Percentiles rank a stretch among this genome's conserved stretches.
Evolutionary conservation across 2,888 invertebrate species (phyloP).

Genomic region (Galerucella calmariensis): DNA sequence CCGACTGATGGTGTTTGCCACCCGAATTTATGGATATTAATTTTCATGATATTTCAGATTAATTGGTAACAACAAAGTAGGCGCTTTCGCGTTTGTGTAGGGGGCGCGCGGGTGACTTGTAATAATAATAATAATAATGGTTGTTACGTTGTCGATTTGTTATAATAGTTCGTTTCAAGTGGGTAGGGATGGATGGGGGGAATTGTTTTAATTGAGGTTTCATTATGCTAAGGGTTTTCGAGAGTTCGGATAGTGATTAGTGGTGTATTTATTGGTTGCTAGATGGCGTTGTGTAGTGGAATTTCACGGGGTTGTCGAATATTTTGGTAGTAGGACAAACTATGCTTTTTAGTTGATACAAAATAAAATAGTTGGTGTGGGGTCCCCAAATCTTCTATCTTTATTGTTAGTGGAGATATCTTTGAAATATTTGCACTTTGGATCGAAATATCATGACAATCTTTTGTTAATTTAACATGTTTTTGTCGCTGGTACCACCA

Average conservation of each 20-base stretch:
- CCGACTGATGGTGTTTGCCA: conserved; percentile 61
- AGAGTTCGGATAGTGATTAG: too few species aligned
- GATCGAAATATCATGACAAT: too few species aligned
- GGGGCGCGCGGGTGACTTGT: conserved; percentile 1
- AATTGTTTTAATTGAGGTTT: conserved; percentile 36
- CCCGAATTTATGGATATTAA: conserved; percentile 64
- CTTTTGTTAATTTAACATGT: too few species aligned
- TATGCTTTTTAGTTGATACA: too few species aligned
- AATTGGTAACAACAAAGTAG: conserved; percentile 51
- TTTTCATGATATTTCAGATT: conserved; percentile 58
- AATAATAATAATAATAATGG: conserved; percentile 11
- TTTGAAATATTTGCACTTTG: too few species aligned
- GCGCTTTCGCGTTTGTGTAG: conserved; percentile 28
- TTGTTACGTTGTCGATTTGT: conserved; percentile 41
- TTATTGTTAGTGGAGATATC: too few species aligned
- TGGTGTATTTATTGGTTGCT: conserved; percentile 6
- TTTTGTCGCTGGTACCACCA: too few species aligned
- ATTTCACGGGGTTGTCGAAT: too few species aligned
- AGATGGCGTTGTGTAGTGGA: background rate
- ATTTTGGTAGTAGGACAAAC: too few species aligned
- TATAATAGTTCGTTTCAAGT: background rate
- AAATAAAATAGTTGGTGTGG: too few species aligned
- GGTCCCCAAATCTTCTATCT: too few species aligned
- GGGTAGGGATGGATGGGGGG: background rate
- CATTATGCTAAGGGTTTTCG: conserved; percentile 24